Evolutionary conservation across 2,888 invertebrate species (phyloP).

Genomic region (Mimachlamys varia): DNA sequence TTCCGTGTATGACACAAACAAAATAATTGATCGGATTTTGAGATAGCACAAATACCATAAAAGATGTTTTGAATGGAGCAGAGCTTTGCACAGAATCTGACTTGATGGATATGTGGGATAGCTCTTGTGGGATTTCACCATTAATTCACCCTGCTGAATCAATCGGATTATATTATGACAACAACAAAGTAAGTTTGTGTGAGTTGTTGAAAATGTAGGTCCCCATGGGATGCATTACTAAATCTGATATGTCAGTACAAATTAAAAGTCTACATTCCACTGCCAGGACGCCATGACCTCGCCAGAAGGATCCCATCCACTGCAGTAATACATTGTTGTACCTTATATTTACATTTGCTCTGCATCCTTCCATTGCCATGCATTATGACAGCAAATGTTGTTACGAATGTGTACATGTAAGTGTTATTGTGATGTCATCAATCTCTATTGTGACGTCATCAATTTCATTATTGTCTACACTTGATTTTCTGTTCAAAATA

Average conservation of each 20-base stretch:
- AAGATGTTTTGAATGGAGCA: not conserved
- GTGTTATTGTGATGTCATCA: too few relatives aligned
- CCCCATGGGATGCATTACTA: not conserved
- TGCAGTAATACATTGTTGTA: too few relatives aligned
- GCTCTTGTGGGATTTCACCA: not conserved
- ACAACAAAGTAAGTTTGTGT: not conserved
- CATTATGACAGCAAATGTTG: too few relatives aligned
- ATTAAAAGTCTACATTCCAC: not conserved
- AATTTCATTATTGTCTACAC: too few relatives aligned
- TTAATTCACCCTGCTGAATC: not conserved
- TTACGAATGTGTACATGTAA: too few relatives aligned
- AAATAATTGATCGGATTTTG: not conserved
- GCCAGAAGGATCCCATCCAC: too few relatives aligned
- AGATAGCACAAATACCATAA: not conserved
- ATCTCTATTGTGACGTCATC: too few relatives aligned
- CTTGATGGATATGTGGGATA: not conserved
- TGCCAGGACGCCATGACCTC: not conserved
- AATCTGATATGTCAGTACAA: not conserved
- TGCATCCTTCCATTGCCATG: too few relatives aligned
- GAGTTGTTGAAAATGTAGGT: not conserved
- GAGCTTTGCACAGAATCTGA: not conserved
- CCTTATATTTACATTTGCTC: too few relatives aligned
- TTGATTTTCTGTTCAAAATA: too few relatives aligned
- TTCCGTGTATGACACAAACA: not conserved
- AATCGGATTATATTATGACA: conserved; percentile 5